These are phyloP conservation scores for Cebus imitator DNA, from an alignment of 2,113 vertebrate genomes.

Conservation along the genomic window DNA sequence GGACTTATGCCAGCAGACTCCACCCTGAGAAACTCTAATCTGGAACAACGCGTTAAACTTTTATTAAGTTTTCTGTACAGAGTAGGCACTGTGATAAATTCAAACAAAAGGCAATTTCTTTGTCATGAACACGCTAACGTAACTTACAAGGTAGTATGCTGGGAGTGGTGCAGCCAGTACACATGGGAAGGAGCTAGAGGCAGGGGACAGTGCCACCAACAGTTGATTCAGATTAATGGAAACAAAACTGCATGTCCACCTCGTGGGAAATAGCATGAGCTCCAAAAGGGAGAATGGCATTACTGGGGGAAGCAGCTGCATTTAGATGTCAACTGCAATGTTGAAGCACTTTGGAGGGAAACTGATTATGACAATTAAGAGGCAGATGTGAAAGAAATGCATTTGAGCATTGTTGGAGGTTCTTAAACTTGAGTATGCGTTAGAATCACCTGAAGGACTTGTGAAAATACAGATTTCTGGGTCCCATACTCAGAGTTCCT, in stretches of 20 bases:
- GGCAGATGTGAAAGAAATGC: not conserved
- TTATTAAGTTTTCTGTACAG: not conserved
- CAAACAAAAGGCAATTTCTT: not conserved
- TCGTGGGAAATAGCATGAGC: not conserved
- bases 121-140: not conserved
- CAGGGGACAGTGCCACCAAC: rapidly evolving
- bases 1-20: not conserved
- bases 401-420: not conserved
- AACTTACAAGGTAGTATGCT: not conserved
- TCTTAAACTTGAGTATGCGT: not conserved
- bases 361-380: not conserved
- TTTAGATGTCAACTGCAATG: not conserved
- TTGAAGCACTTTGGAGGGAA: not conserved
- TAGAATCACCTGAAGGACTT: not conserved
- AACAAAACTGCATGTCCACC: not conserved
- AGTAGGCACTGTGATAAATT: not conserved
- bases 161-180: not conserved
- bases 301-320: not conserved
- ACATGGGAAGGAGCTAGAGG: not conserved
- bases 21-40: not conserved
- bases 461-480: not conserved
- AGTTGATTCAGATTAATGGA: not conserved
- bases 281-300: not conserved
- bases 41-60: not conserved
- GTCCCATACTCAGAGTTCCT: not conserved